These are phyloP conservation scores for Acanthococcus lagerstroemiae DNA, from an alignment of 2,888 invertebrate species.

Conservation along the genomic window DNA sequence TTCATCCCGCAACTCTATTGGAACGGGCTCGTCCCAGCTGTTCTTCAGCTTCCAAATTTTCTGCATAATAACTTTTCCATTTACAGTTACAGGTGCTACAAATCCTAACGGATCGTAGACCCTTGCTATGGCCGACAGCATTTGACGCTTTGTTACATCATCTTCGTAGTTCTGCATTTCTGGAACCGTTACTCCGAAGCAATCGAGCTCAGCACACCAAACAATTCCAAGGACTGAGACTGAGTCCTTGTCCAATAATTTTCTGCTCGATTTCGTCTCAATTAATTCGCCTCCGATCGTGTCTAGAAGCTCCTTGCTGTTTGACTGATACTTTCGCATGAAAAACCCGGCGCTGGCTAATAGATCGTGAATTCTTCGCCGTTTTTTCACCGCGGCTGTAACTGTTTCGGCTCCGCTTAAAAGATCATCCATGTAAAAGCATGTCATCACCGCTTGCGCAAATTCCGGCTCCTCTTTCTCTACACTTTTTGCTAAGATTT, in stretches of 20 bases:
- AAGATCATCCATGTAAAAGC: constrained; percentile 40
- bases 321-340: no score
- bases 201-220: constrained; percentile 11
- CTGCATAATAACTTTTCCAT: background rate
- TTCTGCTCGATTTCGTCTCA: no score
- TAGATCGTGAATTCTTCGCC: no score
- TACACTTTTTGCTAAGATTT: constrained; percentile 36
- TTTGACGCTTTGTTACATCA: constrained; percentile 21
- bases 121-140: constrained; percentile 1
- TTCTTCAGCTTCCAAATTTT: background rate
- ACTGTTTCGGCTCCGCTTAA: constrained; percentile 34
- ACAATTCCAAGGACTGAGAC: no score
- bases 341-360: no score
- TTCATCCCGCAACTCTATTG: no score
- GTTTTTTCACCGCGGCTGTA: constrained; percentile 29
- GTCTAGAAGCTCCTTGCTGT: no score
- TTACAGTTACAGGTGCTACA: background rate
- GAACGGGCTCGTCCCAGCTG: no score
- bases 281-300: no score
- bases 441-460: constrained; percentile 32
- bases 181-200: background rate
- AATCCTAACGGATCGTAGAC: no score
- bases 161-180: background rate
- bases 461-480: constrained; percentile 27
- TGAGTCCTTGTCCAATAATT: no score